Base-by-base conservation (phyloP, 2,113 vertebrate genomes). In the Pithys albifrons region DNA sequence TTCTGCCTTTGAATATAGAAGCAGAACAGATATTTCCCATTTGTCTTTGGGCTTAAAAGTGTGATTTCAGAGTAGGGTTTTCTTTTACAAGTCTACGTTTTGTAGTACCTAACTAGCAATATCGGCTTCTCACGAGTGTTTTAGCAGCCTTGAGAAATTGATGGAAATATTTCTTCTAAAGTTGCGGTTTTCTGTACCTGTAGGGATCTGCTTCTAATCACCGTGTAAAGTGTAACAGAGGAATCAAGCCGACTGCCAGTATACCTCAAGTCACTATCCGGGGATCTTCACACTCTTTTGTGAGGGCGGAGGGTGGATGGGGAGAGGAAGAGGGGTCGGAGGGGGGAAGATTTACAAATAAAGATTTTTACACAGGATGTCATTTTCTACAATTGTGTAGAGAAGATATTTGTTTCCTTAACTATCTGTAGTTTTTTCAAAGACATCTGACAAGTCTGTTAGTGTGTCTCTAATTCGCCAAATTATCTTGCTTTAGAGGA, bases 241-340 rank as follows among this genome's bases (percentile, higher is more conserved):
- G 31, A 91, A 76, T 39, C 31, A 66, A 59, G 7, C 7, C 1
- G 3, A 43, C 72, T 46, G 46, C 45, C 55, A 65, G 29, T 25
- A 69, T 46, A 74, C 20, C 14, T 78, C 37, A 51, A 71, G 43
- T 46, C 57, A 33, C 78, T 90, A 64, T 87, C 31, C 33, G 15
- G 8, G 12, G 16, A 85, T 71, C 57, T 81, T 87, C 65, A 89
- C 80, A 74, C 17, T 15, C 19, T n/a, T 65, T 43, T 49, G 29
- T 79, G 41, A 52, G 4, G 27, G 27, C 4, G 35, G 37, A 15
- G 8, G 19, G 12, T 3, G 4, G 2, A 3, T 16, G 23, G 6
- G 4, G 2, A 7, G 3, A 2, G 7, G 29, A 10, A 3, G 5
- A 10, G 14, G 59, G 1, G 41, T 43, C 41, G 41, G 51, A 13